A percentile compares a stretch with the other conserved stretches of the same genome.
Conservation (phyloP, 1,140 invertebrate species). For the Cyclargus thomasi region DNA sequence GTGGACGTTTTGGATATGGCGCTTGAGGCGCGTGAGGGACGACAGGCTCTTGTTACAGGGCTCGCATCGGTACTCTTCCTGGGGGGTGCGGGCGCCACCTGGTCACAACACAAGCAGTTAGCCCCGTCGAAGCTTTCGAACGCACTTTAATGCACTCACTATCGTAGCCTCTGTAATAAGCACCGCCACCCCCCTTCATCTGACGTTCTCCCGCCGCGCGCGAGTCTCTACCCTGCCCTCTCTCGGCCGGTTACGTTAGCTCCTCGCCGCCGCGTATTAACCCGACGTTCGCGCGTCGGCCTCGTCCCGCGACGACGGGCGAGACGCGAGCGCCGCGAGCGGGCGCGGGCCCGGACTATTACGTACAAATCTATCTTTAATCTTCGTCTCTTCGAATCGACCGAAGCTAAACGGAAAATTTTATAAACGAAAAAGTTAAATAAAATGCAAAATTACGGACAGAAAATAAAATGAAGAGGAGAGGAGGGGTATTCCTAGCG, state of each 20-base stretch:
- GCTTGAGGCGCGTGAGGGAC: constrained; percentile 87
- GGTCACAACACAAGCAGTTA: constrained; percentile 74
- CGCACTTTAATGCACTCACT: constrained; percentile 73
- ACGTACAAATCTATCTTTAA: constrained; percentile 3
- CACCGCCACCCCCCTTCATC: constrained; percentile 67
- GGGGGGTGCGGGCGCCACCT: constrained; percentile 74
- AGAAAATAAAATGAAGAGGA: constrained; percentile 52
- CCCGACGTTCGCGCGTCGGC: constrained; percentile 43
- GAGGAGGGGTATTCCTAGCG: constrained; percentile 56
- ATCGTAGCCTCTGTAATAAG: constrained; percentile 65
- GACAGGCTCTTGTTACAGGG: constrained; percentile 91
- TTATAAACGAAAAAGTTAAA: constrained; percentile 1
- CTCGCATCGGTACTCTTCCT: constrained; percentile 90
- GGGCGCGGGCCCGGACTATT: constrained; percentile 27
- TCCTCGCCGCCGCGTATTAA: constrained; percentile 47
- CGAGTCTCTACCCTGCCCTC: constrained; percentile 42
- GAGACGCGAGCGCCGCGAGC: constrained; percentile 41
- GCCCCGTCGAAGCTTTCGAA: constrained; percentile 71
- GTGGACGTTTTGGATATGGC: constrained; percentile 91
- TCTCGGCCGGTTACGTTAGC: constrained; percentile 61
- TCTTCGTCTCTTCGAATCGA: constrained; percentile 2
- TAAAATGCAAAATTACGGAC: constrained; percentile 40
- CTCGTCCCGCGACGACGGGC: constrained; percentile 63
- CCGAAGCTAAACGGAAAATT: constrained; percentile 2
- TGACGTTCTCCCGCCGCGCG: constrained; percentile 63